phyloP scores from a whole-genome alignment of 1,140 invertebrate genomes.

The Coenobita brevimanus region DNA sequence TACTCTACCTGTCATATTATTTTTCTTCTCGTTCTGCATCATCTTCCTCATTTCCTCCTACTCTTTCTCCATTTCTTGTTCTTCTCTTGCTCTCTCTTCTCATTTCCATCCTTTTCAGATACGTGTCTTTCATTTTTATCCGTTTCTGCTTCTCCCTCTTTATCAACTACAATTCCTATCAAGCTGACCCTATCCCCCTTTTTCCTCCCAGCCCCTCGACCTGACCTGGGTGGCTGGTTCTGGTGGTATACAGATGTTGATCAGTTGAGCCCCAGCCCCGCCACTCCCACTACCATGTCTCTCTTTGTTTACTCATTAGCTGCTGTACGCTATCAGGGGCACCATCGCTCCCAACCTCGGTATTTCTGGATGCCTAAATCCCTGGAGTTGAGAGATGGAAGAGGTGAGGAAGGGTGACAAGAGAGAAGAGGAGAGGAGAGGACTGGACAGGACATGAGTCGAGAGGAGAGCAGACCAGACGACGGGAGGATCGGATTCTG shows the following conservation, averaged over 20 bases:
- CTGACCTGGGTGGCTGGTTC: too few relatives aligned
- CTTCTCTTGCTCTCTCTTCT: too few relatives aligned
- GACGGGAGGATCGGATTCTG: too few relatives aligned
- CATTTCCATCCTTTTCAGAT: too few relatives aligned
- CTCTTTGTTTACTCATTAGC: constrained; percentile 48
- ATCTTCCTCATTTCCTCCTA: too few relatives aligned
- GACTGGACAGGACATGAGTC: too few relatives aligned
- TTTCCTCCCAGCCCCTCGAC: neutral
- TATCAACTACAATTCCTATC: neutral
- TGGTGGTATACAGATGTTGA: constrained; percentile 35
- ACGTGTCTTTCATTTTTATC: too few relatives aligned
- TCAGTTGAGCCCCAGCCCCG: constrained; percentile 23
- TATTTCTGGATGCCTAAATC: constrained; percentile 14
- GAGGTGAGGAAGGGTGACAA: neutral
- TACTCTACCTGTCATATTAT: too few relatives aligned
- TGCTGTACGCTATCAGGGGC: constrained; percentile 23
- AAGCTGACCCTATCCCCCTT: too few relatives aligned
- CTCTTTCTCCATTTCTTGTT: too few relatives aligned
- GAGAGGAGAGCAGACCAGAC: neutral
- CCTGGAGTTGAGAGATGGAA: neutral
- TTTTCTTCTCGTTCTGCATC: too few relatives aligned
- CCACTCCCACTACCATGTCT: constrained; percentile 17
- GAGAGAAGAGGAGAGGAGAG: neutral
- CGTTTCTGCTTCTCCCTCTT: too few relatives aligned
- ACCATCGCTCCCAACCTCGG: neutral